Percentiles rank a stretch among this genome's conserved stretches.
These are phyloP conservation scores for Sebastes taczanowskii DNA, from an alignment of 2,797 vertebrate species.

Conservation along the genomic window DNA sequence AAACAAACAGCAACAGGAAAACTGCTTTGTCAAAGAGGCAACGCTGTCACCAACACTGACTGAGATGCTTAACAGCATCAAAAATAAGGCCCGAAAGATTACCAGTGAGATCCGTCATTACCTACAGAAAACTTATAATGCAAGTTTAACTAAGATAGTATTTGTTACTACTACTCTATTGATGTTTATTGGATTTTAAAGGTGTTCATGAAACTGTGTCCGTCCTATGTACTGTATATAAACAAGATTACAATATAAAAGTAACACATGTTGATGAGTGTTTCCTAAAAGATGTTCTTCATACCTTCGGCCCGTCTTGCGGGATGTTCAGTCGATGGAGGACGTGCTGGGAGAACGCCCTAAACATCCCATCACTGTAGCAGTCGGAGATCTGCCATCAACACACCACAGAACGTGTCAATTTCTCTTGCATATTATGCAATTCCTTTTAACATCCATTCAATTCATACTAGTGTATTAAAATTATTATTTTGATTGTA, in stretches of 20 bases:
- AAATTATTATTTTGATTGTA: neutral
- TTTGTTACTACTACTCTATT: neutral
- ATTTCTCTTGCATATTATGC: neutral
- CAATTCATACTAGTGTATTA: neutral
- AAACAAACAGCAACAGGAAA: neutral
- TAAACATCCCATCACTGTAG: constrained; percentile 89
- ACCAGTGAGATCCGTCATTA: neutral
- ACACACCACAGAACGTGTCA: constrained; percentile 35
- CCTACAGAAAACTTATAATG: neutral
- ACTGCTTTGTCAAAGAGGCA: neutral
- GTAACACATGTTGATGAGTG: neutral
- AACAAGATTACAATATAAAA: neutral
- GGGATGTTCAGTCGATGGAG: constrained; percentile 89
- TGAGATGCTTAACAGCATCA: neutral
- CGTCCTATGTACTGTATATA: neutral
- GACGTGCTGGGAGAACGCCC: constrained; percentile 95
- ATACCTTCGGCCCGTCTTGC: constrained; percentile 89
- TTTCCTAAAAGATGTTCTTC: neutral
- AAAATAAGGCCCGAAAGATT: neutral
- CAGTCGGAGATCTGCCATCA: constrained; percentile 92
- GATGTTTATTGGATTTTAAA: neutral
- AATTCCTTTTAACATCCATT: neutral
- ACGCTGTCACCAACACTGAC: neutral
- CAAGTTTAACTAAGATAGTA: neutral
- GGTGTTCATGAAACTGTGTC: neutral